Evolutionary conservation across 1,140 invertebrate genomes (phyloP), one percentile per base, ranked within the genome.

Genomic region (Eciton burchellii): DNA sequence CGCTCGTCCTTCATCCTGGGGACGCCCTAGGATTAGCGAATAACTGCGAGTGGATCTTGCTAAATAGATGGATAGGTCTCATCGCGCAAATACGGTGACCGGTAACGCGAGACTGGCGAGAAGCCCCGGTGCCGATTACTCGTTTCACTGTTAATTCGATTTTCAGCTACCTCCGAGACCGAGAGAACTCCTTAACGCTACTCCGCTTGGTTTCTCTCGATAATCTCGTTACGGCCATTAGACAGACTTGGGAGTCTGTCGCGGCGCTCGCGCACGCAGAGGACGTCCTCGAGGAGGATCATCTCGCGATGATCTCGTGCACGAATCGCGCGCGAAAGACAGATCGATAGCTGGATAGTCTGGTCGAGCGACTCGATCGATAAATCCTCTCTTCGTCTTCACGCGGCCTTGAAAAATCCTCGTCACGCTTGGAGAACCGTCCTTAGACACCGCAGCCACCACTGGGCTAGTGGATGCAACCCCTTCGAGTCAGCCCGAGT

Each of bases 161-260:
- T 92, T n/a, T 90, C 83, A 91, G 88, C 88, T 84, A 90, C 87
- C 90, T 92, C 71, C 86, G n/a, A 90, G 90, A 92, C 91, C 91
- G 66, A 92, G 66, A 92, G 85, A 92, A 92, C 91, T 92, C 88
- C 91, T 91, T 89, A 88, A 89, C 85, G 85, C 81, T 91, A 93
- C 91, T 93, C 91, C 88, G 92, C n/a, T 93, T 93, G 92, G 91
- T 93, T 93, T 93, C 92, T 90, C 90, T 91, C 82, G 88, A 89
- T 91, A 93, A 93, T 92, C 92, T 91, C 85, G 90, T 93, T 91
- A 92, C 70, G 81, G 16, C 49, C 74, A 79, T 79, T 89, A 82
- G 84, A 85, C 65, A 84, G 86, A 89, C 85, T 91, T 89, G 21
- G 59, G 16, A 83, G 82, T 79, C n/a, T n/a, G 82, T 86, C 72